Conservation (phyloP, 2,888 invertebrate species). For the Congeria kusceri region DNA sequence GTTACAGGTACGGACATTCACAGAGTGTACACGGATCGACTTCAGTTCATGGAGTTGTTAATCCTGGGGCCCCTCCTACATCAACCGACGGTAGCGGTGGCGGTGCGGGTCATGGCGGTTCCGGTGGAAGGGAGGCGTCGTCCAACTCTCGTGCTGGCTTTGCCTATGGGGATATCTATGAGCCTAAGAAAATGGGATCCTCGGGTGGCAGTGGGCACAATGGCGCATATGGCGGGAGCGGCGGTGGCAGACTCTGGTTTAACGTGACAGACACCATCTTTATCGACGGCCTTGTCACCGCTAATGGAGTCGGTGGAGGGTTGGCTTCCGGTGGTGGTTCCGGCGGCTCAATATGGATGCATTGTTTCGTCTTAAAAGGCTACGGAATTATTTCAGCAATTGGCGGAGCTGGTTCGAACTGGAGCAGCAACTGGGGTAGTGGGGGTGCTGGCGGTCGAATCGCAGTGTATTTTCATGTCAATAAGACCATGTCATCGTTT, state of each 20-base stretch:
- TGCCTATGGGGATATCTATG: constrained; percentile 76
- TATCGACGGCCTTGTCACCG: constrained; percentile 76
- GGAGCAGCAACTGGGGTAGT: constrained; percentile 62
- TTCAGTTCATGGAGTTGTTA: constrained; percentile 73
- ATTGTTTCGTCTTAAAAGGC: constrained; percentile 70
- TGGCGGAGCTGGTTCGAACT: constrained; percentile 69
- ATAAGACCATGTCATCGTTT: constrained; percentile 75
- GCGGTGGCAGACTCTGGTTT: constrained; percentile 78
- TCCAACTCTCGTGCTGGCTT: constrained; percentile 73
- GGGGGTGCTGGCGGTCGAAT: constrained; percentile 77
- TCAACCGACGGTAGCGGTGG: constrained; percentile 51
- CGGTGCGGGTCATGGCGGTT: constrained; percentile 75
- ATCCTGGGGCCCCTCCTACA: constrained; percentile 64
- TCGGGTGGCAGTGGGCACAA: constrained; percentile 66
- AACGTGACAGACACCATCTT: no score
- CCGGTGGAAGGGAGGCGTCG: constrained; percentile 71
- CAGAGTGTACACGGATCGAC: constrained; percentile 60
- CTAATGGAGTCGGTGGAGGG: constrained; percentile 64
- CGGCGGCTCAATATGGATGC: constrained; percentile 78
- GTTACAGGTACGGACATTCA: constrained; percentile 65
- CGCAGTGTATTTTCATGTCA: constrained; percentile 73
- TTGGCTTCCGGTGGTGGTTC: constrained; percentile 73
- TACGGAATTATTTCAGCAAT: constrained; percentile 74
- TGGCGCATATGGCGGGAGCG: constrained; percentile 64
- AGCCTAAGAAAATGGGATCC: constrained; percentile 74